Evolutionary conservation across 2,113 vertebrate species (phyloP).

Genomic region (Chlamydotis undulata): DNA sequence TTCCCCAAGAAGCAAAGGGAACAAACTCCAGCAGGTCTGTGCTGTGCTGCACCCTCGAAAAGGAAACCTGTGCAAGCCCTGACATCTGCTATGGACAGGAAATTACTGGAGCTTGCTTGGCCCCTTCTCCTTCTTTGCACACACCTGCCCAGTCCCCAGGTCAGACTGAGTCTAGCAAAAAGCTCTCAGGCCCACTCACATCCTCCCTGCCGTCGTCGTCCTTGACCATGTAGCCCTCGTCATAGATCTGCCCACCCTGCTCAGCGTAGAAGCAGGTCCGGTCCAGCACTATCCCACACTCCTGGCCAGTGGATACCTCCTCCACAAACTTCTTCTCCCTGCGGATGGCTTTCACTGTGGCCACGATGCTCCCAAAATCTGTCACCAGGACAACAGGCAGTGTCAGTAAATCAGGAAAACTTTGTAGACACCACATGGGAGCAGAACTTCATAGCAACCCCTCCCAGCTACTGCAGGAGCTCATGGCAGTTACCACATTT

Average conservation of each 20-base stretch:
- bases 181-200: conserved; percentile 71
- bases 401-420: background rate
- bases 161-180: background rate
- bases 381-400: background rate
- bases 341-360: conserved; percentile 88
- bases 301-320: conserved; percentile 89
- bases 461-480: background rate
- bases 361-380: conserved; percentile 83
- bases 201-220: conserved; percentile 87
- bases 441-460: background rate
- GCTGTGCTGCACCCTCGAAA: background rate
- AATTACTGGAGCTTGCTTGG: background rate
- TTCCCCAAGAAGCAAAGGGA: background rate
- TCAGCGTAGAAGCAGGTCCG: conserved; percentile 94
- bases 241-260: conserved; percentile 95
- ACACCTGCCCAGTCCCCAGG: background rate
- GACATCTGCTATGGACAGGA: background rate
- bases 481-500: background rate
- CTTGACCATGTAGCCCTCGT: conserved; percentile 92
- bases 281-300: conserved; percentile 93
- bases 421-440: background rate
- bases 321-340: conserved; percentile 90
- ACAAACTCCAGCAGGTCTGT: background rate
- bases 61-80: background rate
- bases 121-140: background rate